These are phyloP conservation scores for Cephonodes hylas DNA, from an alignment of 2,888 invertebrate genomes.

Conservation along the genomic window DNA sequence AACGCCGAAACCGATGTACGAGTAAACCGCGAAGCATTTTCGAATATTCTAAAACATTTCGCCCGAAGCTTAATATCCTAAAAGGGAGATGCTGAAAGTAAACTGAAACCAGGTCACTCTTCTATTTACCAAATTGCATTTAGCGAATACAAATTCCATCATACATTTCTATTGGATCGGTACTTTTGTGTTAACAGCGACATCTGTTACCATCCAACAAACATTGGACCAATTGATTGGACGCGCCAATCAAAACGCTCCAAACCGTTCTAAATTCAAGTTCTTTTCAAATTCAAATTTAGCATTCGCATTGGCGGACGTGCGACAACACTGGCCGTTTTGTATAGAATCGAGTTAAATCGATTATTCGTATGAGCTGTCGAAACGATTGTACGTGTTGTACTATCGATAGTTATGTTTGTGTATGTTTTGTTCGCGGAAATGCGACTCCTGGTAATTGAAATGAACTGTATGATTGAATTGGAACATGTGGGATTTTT, in stretches of 20 bases:
- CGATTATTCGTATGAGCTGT: conserved; percentile 64
- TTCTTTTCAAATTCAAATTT: conserved; percentile 63
- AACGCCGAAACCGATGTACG: background rate
- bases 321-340: conserved; percentile 50
- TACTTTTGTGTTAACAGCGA: conserved; percentile 10
- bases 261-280: conserved; percentile 31
- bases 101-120: background rate
- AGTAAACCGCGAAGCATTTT: background rate
- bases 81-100: background rate
- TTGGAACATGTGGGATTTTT: background rate
- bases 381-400: conserved; percentile 38
- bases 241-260: conserved; percentile 36
- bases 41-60: background rate
- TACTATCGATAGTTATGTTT: conserved; percentile 6
- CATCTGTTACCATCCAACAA: conserved; percentile 7
- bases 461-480: background rate
- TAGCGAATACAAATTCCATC: conserved; percentile 6
- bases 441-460: background rate
- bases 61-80: background rate
- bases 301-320: conserved; percentile 22
- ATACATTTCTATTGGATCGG: background rate
- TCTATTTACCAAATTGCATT: conserved; percentile 1
- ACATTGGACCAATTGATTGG: conserved; percentile 14
- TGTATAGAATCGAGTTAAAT: conserved; percentile 47
- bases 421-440: background rate